These are phyloP conservation scores for Cylindroiulus punctatus DNA, from an alignment of 2,888 invertebrate genomes.

Conservation along the genomic window DNA sequence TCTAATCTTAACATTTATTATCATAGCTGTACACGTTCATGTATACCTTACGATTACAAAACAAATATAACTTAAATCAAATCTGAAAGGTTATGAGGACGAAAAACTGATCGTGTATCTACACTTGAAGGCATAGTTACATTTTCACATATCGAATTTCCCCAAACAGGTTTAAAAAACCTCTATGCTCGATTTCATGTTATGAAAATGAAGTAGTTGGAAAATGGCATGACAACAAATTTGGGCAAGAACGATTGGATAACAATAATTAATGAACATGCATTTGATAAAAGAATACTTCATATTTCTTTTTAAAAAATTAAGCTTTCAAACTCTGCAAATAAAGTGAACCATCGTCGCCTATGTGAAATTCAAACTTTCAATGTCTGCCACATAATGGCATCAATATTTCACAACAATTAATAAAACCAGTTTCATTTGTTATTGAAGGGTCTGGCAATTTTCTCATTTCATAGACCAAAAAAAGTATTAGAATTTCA, in stretches of 20 bases:
- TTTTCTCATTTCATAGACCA: not conserved
- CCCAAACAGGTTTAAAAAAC: not conserved
- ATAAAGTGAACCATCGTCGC: not conserved
- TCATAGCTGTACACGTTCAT: too few species aligned
- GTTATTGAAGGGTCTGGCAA: not conserved
- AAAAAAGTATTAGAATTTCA: not conserved
- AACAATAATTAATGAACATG: conserved; percentile 15
- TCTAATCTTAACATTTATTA: too few species aligned
- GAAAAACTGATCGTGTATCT: conserved; percentile 20
- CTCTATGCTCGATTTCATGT: not conserved
- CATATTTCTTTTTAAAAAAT: conserved; percentile 6
- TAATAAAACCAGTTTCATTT: not conserved
- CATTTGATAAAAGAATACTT: not conserved
- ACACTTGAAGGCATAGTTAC: not conserved
- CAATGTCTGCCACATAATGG: not conserved
- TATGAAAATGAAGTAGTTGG: not conserved
- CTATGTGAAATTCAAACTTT: not conserved
- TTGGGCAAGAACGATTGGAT: conserved; percentile 14
- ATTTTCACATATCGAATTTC: not conserved
- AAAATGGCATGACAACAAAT: not conserved
- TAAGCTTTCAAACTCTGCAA: not conserved
- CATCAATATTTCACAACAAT: not conserved
- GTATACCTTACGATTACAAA: too few species aligned
- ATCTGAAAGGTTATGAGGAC: not conserved
- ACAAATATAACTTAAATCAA: too few species aligned